A percentile compares a stretch with the other conserved stretches of the same genome.
Evolutionary conservation across 2,113 vertebrate species (phyloP).

Genomic region (Setophaga petechia): DNA sequence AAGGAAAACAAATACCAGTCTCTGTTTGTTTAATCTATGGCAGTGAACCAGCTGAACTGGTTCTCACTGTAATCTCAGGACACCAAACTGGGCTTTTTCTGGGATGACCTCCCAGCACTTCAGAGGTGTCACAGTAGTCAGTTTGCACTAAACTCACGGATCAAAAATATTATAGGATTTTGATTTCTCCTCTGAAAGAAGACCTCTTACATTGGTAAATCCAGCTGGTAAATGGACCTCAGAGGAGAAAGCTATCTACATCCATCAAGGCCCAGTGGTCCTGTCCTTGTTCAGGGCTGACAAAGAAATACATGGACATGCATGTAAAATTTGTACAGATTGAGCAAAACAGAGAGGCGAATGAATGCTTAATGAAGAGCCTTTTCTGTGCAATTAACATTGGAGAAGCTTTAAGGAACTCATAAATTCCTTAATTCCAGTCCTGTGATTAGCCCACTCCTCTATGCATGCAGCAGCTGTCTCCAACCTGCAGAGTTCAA

Average conservation of each 20-base stretch:
- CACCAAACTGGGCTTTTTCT: background rate
- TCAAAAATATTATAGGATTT: background rate
- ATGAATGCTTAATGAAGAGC: background rate
- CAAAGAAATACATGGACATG: background rate
- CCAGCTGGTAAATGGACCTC: background rate
- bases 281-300: background rate
- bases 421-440: background rate
- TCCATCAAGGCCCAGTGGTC: no score
- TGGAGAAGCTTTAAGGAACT: background rate
- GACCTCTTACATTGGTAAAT: background rate
- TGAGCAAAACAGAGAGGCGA: background rate
- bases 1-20: slow-evolving; percentile 25
- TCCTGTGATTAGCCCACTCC: background rate
- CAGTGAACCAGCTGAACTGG: background rate
- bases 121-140: background rate
- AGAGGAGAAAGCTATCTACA: background rate
- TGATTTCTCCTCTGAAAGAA: background rate
- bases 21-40: background rate
- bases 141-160: background rate
- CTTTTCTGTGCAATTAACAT: background rate
- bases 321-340: background rate
- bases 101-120: background rate
- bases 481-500: background rate
- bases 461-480: background rate
- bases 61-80: background rate